Percentiles rank a stretch among this genome's conserved stretches.
These are phyloP conservation scores for Cecidostiba fungosa DNA, from an alignment of 2,888 invertebrate genomes.

Conservation along the genomic window DNA sequence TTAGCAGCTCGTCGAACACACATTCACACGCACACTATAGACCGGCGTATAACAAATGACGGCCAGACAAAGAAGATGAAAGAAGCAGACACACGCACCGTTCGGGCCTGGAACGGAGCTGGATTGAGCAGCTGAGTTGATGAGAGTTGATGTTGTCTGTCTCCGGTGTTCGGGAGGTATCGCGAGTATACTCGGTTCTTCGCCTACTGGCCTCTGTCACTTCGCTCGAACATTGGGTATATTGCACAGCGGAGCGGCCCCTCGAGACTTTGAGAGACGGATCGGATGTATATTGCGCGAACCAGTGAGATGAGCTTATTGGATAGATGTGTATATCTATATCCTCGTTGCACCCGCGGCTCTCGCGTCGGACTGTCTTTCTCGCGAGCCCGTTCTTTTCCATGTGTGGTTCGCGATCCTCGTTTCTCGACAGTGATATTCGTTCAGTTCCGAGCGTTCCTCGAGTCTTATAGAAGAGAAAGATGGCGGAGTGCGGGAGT, in stretches of 20 bases:
- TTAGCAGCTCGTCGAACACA: not conserved
- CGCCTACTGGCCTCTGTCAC: not conserved
- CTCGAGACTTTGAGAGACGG: not conserved
- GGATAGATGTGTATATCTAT: too few species aligned
- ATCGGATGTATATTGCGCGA: not conserved
- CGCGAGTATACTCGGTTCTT: not conserved
- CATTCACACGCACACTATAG: not conserved
- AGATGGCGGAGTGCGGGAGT: too few species aligned
- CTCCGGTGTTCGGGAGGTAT: too few species aligned
- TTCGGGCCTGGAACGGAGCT: not conserved
- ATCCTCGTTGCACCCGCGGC: too few species aligned
- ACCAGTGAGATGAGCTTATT: too few species aligned
- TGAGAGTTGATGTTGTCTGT: too few species aligned
- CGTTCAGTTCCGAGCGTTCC: too few species aligned
- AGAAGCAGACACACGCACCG: slow-evolving; percentile 3
- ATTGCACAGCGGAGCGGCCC: not conserved
- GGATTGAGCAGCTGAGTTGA: not conserved
- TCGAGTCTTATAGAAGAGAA: too few species aligned
- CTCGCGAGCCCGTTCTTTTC: too few species aligned
- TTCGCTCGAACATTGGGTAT: not conserved
- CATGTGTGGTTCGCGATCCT: too few species aligned
- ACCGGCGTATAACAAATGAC: not conserved
- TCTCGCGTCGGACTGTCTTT: too few species aligned
- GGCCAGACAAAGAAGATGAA: slow-evolving; percentile 4
- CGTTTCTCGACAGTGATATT: too few species aligned